Percentiles rank a stretch among this genome's conserved stretches.
Evolutionary conservation across 2,797 vertebrate species (phyloP).

Genomic region (Bovichtus variegatus): DNA sequence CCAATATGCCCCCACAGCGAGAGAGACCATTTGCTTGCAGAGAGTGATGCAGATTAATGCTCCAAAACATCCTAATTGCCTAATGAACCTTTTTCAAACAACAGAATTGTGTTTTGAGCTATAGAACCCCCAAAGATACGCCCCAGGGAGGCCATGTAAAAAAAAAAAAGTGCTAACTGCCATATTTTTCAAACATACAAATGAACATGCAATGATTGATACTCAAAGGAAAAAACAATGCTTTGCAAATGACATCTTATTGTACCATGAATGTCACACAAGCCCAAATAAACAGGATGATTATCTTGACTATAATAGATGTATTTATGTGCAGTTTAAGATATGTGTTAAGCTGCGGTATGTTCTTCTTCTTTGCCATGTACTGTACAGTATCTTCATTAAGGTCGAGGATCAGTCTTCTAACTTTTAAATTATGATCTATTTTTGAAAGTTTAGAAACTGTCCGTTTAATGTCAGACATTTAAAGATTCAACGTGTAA

Average conservation of each 20-base stretch:
- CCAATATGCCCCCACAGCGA: conserved; percentile 62
- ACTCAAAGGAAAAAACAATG: not conserved
- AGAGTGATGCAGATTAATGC: conserved; percentile 74
- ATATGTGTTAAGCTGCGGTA: not conserved
- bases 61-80: conserved; percentile 74
- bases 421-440: conserved; percentile 11
- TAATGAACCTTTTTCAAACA: conserved; percentile 78
- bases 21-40: conserved; percentile 58
- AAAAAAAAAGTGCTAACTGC: conserved; percentile 30
- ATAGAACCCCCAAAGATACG: conserved; percentile 40
- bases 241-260: conserved; percentile 1
- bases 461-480: conserved; percentile 5
- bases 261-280: conserved; percentile 18
- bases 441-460: conserved; percentile 10
- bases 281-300: conserved; percentile 14
- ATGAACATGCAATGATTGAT: conserved; percentile 36
- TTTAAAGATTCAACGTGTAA: too few species aligned
- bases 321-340: not conserved
- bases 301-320: conserved; percentile 5
- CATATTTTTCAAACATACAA: conserved; percentile 38
- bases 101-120: conserved; percentile 58
- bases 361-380: not conserved
- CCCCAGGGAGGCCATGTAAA: conserved; percentile 34
- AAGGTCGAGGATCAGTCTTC: conserved; percentile 5
- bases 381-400: not conserved